Base-by-base conservation (phyloP, 2,113 vertebrate species). In the Halichoerus grypus region DNA sequence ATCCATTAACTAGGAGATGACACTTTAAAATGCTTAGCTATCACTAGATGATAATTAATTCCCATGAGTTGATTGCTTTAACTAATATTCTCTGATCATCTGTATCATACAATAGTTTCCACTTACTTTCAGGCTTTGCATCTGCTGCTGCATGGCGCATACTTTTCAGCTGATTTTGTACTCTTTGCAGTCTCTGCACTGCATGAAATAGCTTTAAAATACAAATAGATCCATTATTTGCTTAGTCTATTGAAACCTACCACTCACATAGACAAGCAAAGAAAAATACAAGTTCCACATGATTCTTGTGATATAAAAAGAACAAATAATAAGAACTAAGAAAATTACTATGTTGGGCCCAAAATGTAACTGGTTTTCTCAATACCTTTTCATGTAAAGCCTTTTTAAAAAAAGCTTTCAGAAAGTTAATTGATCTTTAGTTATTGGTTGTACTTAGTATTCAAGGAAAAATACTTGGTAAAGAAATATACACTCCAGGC, bases 41-140 rank as follows among this genome's bases (percentile, higher is more conserved):
- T 59, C 79, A 51, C 39, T 51, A 53, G n/a, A 49, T 0, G 5
- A 53, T 51, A 72, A 79, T n/a, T 69, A 46, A 67, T 24, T 46
- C 24, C 22, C 31, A 63, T 26, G 36, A 80, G 53, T 1, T 67
- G 36, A 86, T 1, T 61, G 7, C n/a, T 85, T 69, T 83, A 55
- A 89, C 24, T 59, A 59, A 61, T 49, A 86, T 72, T 88, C 69
- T 88, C 88, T 88, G 46, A 65, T 79, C 53, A 28, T 11, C 33
- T 42, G 6, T 7, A 42, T 46, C 26, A 42, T 36, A 8, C 15
- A 57, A 7, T 28, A 81, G 84, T 71, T 72, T 88, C 93, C 55
- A 99, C 99, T 99, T 98, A 99, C 99, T 99, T 98, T 99, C 99
- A 96, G 99, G 99, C 97, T 99, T 99, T 94, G 99, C 99, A 98